A percentile compares a stretch with the other conserved stretches of the same genome.
Evolutionary conservation across 2,888 invertebrate species (phyloP).

Genomic region (Apotomis capreana): DNA sequence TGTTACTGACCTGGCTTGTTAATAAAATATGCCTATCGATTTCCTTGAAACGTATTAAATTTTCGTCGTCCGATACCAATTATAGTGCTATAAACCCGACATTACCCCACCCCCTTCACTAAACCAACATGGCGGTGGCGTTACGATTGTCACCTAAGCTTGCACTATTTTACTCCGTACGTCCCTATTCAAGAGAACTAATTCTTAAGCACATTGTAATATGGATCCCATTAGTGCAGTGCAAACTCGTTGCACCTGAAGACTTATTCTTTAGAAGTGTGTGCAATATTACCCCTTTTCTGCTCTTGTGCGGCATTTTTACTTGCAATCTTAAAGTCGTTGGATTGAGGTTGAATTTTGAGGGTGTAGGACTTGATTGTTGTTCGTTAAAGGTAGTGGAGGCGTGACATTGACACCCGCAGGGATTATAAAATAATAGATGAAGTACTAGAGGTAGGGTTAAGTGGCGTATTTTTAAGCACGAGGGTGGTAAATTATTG

Average conservation of each 20-base stretch:
- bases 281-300: conserved; percentile 71
- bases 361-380: conserved; percentile 62
- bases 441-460: conserved; percentile 77
- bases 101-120: conserved; percentile 74
- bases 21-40: conserved; percentile 73
- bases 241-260: conserved; percentile 62
- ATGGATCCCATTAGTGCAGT: conserved; percentile 47
- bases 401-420: conserved; percentile 81
- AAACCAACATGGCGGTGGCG: conserved; percentile 77
- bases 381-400: conserved; percentile 71
- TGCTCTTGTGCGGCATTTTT: conserved; percentile 48
- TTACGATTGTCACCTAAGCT: conserved; percentile 78
- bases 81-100: conserved; percentile 78
- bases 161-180: conserved; percentile 53
- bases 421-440: conserved; percentile 75
- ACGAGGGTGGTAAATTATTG: conserved; percentile 68
- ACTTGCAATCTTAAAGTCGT: conserved; percentile 45
- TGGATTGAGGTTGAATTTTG: conserved; percentile 45
- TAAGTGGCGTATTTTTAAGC: conserved; percentile 71
- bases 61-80: conserved; percentile 75
- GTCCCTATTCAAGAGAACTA: conserved; percentile 40
- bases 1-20: conserved; percentile 56
- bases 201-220: conserved; percentile 50
- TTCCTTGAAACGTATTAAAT: conserved; percentile 56
- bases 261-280: conserved; percentile 72